Evolutionary conservation across 2,888 invertebrate species (phyloP), one percentile per base, ranked within the genome.

Genomic region (Napeogenes sylphis): DNA sequence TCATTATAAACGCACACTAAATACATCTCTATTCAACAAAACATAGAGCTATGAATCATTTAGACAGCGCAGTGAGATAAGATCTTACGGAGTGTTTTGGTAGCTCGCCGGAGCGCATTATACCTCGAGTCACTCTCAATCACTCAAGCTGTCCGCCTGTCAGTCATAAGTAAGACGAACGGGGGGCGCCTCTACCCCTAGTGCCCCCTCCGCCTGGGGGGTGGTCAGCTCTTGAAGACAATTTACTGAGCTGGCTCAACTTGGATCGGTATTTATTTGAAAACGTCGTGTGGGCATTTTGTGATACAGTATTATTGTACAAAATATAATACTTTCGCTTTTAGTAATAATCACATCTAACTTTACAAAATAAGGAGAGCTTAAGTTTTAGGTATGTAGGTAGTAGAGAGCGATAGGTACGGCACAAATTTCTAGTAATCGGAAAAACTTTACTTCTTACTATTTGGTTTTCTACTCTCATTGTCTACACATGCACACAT

Each of bases 131-230:
- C 90, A 90, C 85, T 90, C 89, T 89, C 89, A 88, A 90, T 90
- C 89, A 90, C 89, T 90, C 88, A 87, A 87, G 81, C 87, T 89
- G 89, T 89, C 89, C 85, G 77, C 83, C 85, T 84, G 88, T 90
- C 89, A 88, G 81, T 90, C 90, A 90, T 90, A 90, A 89, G 88
- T 87, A 89, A 89, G 88, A 87, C 88, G 86, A 85, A 88, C 86
- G 86, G 87, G 89, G 84, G 83, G 82, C 83, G 80, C 82, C 84
- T 84, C 83, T 81, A 82, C 73, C 72, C 71, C 71, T 72, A 69
- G 66, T 61, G 74, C 72, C 75, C 74, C 73, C 75, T 71, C 77
- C 78, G 76, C 75, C 70, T 75, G 75, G 75, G 79, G 82, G 84
- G 72, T 82, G 89, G 90, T 88, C 89, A 89, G 87, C 88, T 86